Evolutionary conservation across 2,797 vertebrate genomes (phyloP), one percentile per base, ranked within the genome.

Genomic region (Lagodon rhomboides): DNA sequence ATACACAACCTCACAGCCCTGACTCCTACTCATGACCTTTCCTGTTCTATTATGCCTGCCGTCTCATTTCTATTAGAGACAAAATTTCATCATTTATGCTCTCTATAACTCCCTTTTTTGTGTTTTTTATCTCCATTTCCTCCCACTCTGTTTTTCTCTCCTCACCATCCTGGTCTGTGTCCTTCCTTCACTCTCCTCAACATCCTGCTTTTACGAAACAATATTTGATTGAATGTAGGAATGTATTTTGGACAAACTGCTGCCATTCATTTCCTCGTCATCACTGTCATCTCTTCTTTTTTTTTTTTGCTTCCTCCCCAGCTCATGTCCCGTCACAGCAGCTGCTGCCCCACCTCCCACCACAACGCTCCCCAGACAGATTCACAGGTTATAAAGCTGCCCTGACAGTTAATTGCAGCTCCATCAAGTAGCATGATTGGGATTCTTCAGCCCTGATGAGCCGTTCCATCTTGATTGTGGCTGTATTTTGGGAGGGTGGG

Each of bases 361-460:
- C 61, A 12, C 5, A 3, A 44, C 17, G 10, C 47, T 71, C 77
- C 75, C 47, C 43, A 44, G 71, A 79, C 47, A 17, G 68, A 82
- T 65, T 56, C 44, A 3, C 12, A 1, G 70, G 83, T 59, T 73
- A 73, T 82, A 65, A 86, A 86, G 56, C 43, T 1, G 44, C 75
- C 27, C 62, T 59, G 83, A 73, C 75, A 88, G 63, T 76, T 89
- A 91, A 92, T 88, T 90, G 85, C 83, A 30, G 78, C 73, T 69
- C 72, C 80, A 88, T 87, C 79, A 77, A 89, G 87, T 5, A 70
- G 62, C 81, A 67, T 25, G 44, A 81, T 50, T 72, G 82, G 41
- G 81, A 90, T 82, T 86, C 82, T 81, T 79, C 62, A 79, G 77
- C 63, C 68, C 85, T 82, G 88, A 90, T 91, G 83, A 91, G 85